A percentile compares a stretch with the other conserved stretches of the same genome.
phyloP scores from a whole-genome alignment of 2,113 vertebrate genomes.

The Cacatua alba region DNA sequence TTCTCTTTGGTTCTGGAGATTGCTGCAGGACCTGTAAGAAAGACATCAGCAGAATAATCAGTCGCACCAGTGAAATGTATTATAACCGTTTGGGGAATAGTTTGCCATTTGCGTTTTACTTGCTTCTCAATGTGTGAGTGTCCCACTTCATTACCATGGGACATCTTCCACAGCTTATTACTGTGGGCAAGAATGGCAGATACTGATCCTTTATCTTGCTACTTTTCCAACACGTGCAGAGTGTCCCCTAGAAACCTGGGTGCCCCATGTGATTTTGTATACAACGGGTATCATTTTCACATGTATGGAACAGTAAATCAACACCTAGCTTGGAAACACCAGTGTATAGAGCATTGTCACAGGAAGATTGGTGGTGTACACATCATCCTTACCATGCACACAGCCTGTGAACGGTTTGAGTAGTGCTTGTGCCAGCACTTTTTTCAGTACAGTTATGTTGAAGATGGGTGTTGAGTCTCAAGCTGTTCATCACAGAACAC shows the following conservation, averaged over 20 bases:
- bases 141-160: neutral
- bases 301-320: neutral
- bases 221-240: neutral
- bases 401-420: neutral
- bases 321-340: neutral
- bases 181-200: neutral
- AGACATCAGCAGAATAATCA: neutral
- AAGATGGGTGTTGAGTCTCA: neutral
- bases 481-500: neutral
- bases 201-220: neutral
- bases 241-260: neutral
- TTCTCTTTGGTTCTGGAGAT: neutral
- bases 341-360: neutral
- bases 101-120: neutral
- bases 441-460: neutral
- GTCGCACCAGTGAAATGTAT: neutral
- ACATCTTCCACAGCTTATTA: neutral
- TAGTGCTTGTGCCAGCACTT: neutral
- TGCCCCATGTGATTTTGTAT: neutral
- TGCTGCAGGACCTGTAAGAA: accelerated
- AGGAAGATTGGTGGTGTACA: no score
- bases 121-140: neutral
- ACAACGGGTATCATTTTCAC: accelerated
- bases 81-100: neutral
- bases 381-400: neutral